Evolutionary conservation across 1,140 invertebrate species (phyloP), one percentile per base, ranked within the genome.

Genomic region (Penaeus japonicus): DNA sequence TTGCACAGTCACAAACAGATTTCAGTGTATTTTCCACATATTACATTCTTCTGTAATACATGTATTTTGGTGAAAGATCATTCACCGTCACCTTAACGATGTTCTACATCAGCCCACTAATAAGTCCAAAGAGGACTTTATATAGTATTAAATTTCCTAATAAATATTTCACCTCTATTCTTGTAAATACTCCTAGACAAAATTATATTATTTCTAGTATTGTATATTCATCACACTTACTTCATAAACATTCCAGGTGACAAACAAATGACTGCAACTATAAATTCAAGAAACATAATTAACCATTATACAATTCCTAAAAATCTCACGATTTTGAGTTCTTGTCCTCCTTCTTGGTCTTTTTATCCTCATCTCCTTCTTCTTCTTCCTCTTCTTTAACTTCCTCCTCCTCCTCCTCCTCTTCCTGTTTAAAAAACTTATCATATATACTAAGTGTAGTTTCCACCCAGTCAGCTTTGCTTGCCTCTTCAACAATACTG

Each of bases 401-500:
- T 59, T 90, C 87, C 59, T 90, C 73, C 20, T 87, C 30, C 30
- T 75, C 35, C 27, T 90, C 90, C 39, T 85, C 84, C 35, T 89
- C 85, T 30, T 87, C 84, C 54, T 89, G 87, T 62, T 90, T 89
- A 53, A 89, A 90, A 73, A 90, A 90, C 59, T 87, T 90, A 47
- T 85, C 81, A 78, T 90, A 90, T n/a, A 88, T 89, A 39, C 81
- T 87, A 30, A 87, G 53, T 1, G 87, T 89, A n/a, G 81, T 86
- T 20, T 89, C 32, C 18, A 82, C 57, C 90, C 90, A 90, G 73
- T 90, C 89, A 35, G 87, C 90, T 73, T 86, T 87, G 73, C 87
- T 90, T 12, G 90, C 90, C 59, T 89, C 89, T 32, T 90, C 90
- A 55, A 90, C 88, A 18, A 90, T 85, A 47, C 90, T 90, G 84